Conservation (phyloP, 2,113 vertebrate species). For the Leucosticte australis region DNA sequence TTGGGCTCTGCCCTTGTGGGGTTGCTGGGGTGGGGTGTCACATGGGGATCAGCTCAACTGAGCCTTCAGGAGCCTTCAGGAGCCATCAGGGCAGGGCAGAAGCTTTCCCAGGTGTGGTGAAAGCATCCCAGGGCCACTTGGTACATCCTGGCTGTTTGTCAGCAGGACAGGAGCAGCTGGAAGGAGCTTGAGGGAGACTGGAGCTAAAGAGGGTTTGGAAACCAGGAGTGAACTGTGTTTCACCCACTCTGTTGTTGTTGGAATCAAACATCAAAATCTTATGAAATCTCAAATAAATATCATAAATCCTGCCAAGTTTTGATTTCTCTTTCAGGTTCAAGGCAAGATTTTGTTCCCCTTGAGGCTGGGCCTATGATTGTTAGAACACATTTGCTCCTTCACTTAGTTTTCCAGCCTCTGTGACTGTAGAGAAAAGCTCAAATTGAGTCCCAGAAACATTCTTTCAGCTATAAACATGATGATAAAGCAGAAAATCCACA, state of each 20-base stretch:
- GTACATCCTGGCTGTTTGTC: not conserved
- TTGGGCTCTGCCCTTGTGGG: not conserved
- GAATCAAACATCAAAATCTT: not conserved
- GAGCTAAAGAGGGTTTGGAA: not conserved
- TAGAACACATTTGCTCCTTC: not conserved
- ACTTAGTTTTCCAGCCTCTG: not conserved
- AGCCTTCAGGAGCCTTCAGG: not conserved
- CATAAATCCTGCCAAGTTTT: not conserved
- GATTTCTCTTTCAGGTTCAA: not conserved
- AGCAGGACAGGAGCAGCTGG: not conserved
- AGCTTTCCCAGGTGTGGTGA: not conserved
- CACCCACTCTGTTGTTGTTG: not conserved
- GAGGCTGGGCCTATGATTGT: not conserved
- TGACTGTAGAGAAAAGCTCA: not conserved
- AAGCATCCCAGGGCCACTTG: not conserved
- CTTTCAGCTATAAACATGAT: not conserved
- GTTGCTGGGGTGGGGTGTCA: not conserved
- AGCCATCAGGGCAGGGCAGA: not conserved
- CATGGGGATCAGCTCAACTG: not conserved
- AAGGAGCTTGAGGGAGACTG: not conserved
- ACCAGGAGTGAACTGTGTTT: not conserved
- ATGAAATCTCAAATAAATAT: not conserved
- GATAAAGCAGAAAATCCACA: not conserved
- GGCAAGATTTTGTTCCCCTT: not conserved
- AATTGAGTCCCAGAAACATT: not conserved